A percentile compares a stretch with the other conserved stretches of the same genome.
These are phyloP conservation scores for Himalopsyche anomala DNA, from an alignment of 2,888 invertebrate genomes.

Conservation along the genomic window DNA sequence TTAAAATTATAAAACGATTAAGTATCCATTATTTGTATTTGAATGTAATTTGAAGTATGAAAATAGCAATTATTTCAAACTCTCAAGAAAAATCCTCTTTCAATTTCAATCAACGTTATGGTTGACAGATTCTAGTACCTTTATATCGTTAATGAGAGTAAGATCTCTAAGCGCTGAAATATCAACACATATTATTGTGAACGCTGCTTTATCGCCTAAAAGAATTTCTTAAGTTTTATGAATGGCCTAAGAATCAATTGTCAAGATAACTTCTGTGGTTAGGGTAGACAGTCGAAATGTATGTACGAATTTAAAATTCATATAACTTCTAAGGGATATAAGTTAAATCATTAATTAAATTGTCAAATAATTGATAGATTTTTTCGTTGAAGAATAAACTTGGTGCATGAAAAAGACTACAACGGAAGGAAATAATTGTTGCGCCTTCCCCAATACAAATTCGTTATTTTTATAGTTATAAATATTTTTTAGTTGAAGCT, in stretches of 20 bases:
- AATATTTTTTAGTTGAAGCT: too few relatives aligned
- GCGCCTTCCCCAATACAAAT: too few relatives aligned
- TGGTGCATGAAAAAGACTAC: not conserved
- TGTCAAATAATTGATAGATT: not conserved
- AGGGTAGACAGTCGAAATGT: not conserved
- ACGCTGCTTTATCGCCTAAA: not conserved
- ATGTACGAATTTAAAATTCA: not conserved
- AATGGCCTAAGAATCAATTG: conserved; percentile 22
- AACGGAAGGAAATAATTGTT: not conserved
- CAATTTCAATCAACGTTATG: too few relatives aligned
- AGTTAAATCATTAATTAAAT: not conserved
- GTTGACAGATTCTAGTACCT: too few relatives aligned
- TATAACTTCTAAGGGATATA: not conserved
- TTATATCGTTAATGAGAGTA: too few relatives aligned
- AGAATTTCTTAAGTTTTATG: conserved; percentile 7
- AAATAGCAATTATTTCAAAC: too few relatives aligned
- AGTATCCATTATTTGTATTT: too few relatives aligned
- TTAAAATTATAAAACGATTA: too few relatives aligned
- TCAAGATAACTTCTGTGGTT: not conserved
- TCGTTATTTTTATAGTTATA: too few relatives aligned
- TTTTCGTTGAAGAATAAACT: not conserved
- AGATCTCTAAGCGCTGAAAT: not conserved
- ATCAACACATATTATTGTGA: not conserved
- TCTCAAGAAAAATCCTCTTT: too few relatives aligned
- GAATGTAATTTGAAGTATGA: too few relatives aligned